A percentile compares a stretch with the other conserved stretches of the same genome.
Evolutionary conservation across 1,140 invertebrate genomes (phyloP).

Genomic region (Araneus ventricosus): DNA sequence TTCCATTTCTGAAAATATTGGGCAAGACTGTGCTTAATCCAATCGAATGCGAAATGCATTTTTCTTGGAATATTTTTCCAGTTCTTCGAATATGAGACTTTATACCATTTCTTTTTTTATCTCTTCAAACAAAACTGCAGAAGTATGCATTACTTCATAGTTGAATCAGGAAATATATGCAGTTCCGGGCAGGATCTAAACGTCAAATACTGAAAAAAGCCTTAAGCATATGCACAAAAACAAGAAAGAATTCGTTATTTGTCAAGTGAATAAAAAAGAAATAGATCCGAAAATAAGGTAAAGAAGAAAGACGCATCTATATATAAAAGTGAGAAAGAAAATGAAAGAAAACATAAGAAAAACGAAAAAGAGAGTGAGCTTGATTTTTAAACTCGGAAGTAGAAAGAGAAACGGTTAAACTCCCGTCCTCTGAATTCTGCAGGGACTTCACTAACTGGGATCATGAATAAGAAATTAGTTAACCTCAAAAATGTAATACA

Average conservation of each 20-base stretch:
- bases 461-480: conserved; percentile 50
- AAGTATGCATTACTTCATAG: neutral
- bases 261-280: neutral
- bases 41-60: conserved; percentile 20
- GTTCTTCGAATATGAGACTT: neutral
- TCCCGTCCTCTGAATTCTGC: neutral
- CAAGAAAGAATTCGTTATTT: conserved; percentile 2
- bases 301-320: neutral
- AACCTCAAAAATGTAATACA: conserved; percentile 21
- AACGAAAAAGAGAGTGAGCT: neutral
- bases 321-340: conserved; percentile 16
- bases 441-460: neutral
- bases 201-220: neutral
- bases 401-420: neutral
- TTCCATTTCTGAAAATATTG: too few species aligned
- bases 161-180: neutral
- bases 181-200: neutral
- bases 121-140: conserved; percentile 19
- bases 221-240: neutral
- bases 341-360: neutral
- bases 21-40: too few species aligned
- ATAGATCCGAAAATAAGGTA: neutral
- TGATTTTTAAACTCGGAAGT: neutral
- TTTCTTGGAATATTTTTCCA: neutral
- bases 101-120: neutral